Percentiles rank a stretch among this genome's conserved stretches.
Conservation (phyloP, 2,888 invertebrate species). For the Nomada lathburiana region DNA sequence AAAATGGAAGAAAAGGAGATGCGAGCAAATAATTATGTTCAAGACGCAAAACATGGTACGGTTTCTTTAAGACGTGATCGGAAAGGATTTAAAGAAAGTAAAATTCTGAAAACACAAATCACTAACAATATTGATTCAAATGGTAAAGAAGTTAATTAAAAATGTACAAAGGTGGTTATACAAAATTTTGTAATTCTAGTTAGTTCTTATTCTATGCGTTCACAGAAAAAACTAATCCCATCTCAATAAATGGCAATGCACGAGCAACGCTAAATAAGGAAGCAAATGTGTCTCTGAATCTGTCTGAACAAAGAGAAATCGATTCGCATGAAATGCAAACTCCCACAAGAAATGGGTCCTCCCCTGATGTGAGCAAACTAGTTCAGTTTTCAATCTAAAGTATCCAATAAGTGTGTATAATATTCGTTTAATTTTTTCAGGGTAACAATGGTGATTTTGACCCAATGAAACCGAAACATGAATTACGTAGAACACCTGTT, state of each 20-base stretch:
- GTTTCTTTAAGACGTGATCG: not conserved
- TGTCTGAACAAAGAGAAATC: not conserved
- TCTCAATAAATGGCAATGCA: not conserved
- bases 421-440: slow-evolving; percentile 9
- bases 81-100: not conserved
- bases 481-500: slow-evolving; percentile 74
- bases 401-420: not conserved
- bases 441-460: slow-evolving; percentile 44
- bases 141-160: slow-evolving; percentile 3
- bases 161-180: not conserved
- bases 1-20: not conserved
- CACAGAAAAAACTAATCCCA: not conserved
- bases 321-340: not conserved
- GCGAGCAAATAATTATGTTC: not conserved
- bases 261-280: not conserved
- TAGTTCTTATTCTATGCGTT: not conserved
- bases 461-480: slow-evolving; percentile 76
- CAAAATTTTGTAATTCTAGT: not conserved
- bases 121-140: not conserved
- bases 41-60: not conserved
- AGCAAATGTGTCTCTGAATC: not conserved
- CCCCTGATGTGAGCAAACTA: not conserved
- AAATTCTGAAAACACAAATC: not conserved
- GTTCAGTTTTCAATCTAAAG: not conserved
- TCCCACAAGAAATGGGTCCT: not conserved